Conservation (phyloP, 1,140 invertebrate genomes). For the Zelostemma sp. region DNA sequence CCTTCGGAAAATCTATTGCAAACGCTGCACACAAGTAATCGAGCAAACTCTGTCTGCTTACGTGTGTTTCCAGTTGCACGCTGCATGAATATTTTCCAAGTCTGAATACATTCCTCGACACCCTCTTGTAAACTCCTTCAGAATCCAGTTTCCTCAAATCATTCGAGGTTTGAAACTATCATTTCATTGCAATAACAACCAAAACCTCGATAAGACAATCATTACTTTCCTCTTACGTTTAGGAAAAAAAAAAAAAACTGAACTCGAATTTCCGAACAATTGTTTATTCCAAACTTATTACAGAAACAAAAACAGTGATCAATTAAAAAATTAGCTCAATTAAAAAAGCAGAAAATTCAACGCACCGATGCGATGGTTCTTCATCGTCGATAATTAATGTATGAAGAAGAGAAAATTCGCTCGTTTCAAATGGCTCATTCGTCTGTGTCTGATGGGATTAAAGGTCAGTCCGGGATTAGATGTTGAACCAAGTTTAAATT, state of each 20-base stretch:
- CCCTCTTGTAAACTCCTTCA: conserved; percentile 23
- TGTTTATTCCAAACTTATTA: neutral
- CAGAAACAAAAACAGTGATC: neutral
- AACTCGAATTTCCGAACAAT: neutral
- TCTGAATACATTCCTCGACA: conserved; percentile 12
- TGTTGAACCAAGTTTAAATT: too few relatives aligned
- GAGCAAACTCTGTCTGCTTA: conserved; percentile 16
- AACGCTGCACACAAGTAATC: neutral
- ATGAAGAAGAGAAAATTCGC: too few relatives aligned
- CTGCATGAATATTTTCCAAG: conserved; percentile 52
- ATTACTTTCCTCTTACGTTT: neutral
- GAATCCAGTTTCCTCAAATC: conserved; percentile 11
- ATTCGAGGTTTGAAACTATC: neutral
- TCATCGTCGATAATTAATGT: too few relatives aligned
- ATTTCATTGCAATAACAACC: neutral
- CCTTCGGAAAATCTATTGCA: neutral
- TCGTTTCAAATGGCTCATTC: too few relatives aligned
- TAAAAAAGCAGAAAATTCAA: too few relatives aligned
- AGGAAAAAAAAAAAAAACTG: neutral
- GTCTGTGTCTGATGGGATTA: too few relatives aligned
- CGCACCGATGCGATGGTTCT: too few relatives aligned
- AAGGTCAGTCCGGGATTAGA: too few relatives aligned
- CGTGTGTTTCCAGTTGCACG: conserved; percentile 40
- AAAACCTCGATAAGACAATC: neutral
- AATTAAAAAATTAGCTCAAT: neutral